phyloP scores from a whole-genome alignment of 2,113 vertebrate genomes.

The Actenoides hombroni region DNA sequence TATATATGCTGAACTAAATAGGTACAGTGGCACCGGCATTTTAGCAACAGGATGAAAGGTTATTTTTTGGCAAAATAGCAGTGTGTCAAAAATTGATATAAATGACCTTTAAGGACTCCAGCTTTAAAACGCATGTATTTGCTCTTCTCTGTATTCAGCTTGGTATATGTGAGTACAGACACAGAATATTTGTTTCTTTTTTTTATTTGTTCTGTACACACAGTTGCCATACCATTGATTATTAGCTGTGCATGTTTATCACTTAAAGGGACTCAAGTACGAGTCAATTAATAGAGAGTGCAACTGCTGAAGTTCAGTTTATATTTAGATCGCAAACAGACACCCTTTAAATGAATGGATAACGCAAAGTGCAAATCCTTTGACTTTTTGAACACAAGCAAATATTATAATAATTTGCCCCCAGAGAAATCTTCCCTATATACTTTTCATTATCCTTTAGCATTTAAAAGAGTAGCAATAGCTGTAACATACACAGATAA shows the following conservation, averaged over 20 bases:
- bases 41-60: background rate
- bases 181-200: background rate
- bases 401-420: slow-evolving; percentile 51
- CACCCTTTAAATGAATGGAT: slow-evolving; percentile 27
- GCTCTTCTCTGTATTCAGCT: background rate
- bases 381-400: slow-evolving; percentile 15
- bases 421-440: slow-evolving; percentile 1
- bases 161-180: background rate
- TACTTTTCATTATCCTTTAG: background rate
- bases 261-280: slow-evolving; percentile 10
- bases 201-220: slow-evolving; percentile 53
- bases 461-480: slow-evolving; percentile 16
- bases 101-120: background rate
- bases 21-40: rapidly evolving
- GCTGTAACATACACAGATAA: background rate
- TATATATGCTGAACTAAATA: background rate
- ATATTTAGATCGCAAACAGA: slow-evolving; percentile 25
- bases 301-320: slow-evolving; percentile 30
- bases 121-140: background rate
- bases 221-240: background rate
- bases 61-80: background rate
- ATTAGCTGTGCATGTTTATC: slow-evolving; percentile 36
- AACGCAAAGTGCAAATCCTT: slow-evolving; percentile 24
- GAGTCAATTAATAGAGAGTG: background rate
- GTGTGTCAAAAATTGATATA: background rate